Conservation (phyloP, 2,888 invertebrate genomes). For the Hypolimnas misippus region DNA sequence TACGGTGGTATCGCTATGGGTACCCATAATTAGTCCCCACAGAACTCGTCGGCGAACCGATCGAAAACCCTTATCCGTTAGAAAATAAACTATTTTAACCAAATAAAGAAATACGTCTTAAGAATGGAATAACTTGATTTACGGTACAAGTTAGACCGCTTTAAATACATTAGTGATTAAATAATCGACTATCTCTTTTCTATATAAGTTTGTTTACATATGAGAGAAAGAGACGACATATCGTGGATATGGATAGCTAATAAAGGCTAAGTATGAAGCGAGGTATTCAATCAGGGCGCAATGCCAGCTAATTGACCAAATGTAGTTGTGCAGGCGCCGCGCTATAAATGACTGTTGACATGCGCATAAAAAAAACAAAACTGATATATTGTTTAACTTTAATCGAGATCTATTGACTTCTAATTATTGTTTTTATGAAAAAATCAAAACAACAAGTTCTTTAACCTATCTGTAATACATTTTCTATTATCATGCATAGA, state of each 20-base stretch:
- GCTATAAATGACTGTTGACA: slow-evolving; percentile 16
- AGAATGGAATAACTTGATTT: slow-evolving; percentile 34
- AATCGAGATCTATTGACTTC: background rate
- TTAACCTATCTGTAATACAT: no score
- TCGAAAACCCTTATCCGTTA: slow-evolving; percentile 58
- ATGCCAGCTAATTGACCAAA: slow-evolving; percentile 53
- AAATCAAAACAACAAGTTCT: no score
- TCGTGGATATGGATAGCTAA: slow-evolving; percentile 36
- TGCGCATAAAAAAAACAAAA: slow-evolving; percentile 12
- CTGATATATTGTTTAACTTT: slow-evolving; percentile 11
- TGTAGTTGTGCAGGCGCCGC: slow-evolving; percentile 40
- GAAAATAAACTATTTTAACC: slow-evolving; percentile 42
- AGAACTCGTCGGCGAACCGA: slow-evolving; percentile 11
- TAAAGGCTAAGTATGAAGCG: slow-evolving; percentile 45
- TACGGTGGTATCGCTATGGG: slow-evolving; percentile 62
- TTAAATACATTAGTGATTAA: slow-evolving; percentile 21
- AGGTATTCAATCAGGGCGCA: slow-evolving; percentile 54
- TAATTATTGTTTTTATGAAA: no score
- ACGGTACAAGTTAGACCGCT: slow-evolving; percentile 20
- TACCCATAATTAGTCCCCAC: slow-evolving; percentile 60
- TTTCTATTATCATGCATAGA: no score
- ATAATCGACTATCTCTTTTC: slow-evolving; percentile 24
- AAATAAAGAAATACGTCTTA: slow-evolving; percentile 41
- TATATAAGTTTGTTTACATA: slow-evolving; percentile 1
- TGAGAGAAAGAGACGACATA: slow-evolving; percentile 14